A percentile compares a stretch with the other conserved stretches of the same genome.
Conservation (phyloP, 2,797 vertebrate genomes). For the Xerus rutilus region DNA sequence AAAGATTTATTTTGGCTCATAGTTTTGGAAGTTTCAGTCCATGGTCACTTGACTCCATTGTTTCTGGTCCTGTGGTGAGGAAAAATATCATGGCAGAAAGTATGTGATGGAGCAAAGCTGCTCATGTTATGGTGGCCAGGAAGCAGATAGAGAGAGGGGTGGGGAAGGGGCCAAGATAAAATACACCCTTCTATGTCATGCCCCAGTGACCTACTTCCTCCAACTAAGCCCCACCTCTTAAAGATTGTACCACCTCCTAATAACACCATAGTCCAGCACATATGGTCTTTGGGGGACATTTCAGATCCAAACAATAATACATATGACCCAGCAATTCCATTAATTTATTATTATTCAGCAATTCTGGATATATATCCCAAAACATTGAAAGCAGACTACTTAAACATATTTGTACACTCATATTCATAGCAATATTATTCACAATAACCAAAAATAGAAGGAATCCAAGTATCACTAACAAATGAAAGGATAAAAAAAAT, state of each 20-base stretch:
- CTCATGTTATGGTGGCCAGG: background rate
- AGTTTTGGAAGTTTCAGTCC: background rate
- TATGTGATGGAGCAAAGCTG: background rate
- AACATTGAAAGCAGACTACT: background rate
- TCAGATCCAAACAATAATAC: background rate
- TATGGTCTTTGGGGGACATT: no score
- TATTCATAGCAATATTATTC: background rate
- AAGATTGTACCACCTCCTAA: no score
- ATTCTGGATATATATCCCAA: background rate
- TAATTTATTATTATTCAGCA: background rate
- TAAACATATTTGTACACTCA: background rate
- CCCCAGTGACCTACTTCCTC: no score
- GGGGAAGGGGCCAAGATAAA: no score
- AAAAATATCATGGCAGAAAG: background rate
- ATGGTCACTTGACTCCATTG: background rate
- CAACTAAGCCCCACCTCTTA: no score
- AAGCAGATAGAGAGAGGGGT: background rate
- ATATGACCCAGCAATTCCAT: background rate
- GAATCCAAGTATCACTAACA: background rate
- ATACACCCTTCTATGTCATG: no score
- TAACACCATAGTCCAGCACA: no score
- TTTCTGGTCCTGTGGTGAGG: background rate
- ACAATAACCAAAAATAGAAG: background rate
- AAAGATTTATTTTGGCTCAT: background rate
- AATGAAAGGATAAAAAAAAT: background rate